These are phyloP conservation scores for Oreochromis aureus DNA, from an alignment of 2,113 vertebrate species.

Conservation along the genomic window DNA sequence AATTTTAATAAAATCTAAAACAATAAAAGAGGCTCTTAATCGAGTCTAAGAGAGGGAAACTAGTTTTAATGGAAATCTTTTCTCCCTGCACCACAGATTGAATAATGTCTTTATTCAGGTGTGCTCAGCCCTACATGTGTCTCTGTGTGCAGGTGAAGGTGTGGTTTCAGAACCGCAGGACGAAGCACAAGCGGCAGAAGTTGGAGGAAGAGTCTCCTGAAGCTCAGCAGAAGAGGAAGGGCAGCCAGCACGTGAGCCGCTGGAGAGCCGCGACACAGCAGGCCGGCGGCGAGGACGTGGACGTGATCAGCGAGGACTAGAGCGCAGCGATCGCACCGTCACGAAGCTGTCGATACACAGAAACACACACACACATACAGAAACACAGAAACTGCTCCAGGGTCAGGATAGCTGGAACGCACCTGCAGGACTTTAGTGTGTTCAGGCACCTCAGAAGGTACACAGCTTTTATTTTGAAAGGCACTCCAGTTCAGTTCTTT, in stretches of 20 bases:
- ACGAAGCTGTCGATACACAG: neutral
- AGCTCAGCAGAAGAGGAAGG: conserved; percentile 76
- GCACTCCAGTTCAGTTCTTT: neutral
- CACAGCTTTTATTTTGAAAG: neutral
- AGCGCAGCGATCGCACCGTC: neutral
- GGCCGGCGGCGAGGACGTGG: conserved; percentile 65
- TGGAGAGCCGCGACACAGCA: conserved; percentile 75
- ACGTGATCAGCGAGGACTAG: conserved; percentile 75
- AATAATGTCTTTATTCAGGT: neutral
- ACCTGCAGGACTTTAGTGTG: neutral
- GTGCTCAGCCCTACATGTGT: neutral
- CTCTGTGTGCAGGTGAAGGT: conserved; percentile 71
- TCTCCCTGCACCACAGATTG: neutral
- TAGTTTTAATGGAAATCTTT: neutral
- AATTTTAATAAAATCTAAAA: neutral
- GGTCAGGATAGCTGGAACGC: neutral
- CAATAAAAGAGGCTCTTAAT: neutral
- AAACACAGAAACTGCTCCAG: neutral
- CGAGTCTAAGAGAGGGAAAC: neutral
- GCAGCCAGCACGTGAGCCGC: conserved; percentile 73
- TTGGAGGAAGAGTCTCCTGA: conserved; percentile 77
- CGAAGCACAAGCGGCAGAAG: conserved; percentile 81
- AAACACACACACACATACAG: neutral
- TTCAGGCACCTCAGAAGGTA: neutral
- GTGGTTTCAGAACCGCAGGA: conserved; percentile 81